Percentiles rank a stretch among this genome's conserved stretches.
Evolutionary conservation across 2,113 vertebrate genomes (phyloP).

Genomic region (Podocnemis expansa): DNA sequence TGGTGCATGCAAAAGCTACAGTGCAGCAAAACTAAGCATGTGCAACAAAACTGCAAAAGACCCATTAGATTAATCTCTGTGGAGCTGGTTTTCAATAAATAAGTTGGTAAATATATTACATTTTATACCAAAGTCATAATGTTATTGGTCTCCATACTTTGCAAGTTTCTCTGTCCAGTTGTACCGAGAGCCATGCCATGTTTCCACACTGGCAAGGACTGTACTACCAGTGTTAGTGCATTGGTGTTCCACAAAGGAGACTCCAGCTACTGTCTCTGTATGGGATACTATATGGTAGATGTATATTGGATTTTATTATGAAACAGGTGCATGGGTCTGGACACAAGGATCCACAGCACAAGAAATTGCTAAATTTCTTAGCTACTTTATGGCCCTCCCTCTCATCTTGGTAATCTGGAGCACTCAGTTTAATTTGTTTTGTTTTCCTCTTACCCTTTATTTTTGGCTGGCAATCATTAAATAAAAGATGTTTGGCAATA

Average conservation of each 20-base stretch:
- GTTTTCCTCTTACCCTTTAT: neutral
- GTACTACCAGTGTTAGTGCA: neutral
- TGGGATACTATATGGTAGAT: neutral
- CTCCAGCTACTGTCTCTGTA: neutral
- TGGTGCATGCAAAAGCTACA: conserved; percentile 22
- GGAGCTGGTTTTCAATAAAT: neutral
- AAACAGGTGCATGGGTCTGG: accelerated
- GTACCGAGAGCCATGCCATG: neutral
- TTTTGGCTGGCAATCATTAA: neutral
- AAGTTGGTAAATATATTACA: neutral
- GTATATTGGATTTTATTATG: neutral
- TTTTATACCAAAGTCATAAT: neutral
- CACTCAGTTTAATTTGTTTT: neutral
- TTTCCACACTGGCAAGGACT: neutral
- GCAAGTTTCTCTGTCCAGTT: neutral
- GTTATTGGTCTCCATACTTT: neutral
- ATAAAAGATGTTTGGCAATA: neutral
- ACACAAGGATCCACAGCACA: neutral
- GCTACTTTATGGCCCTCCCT: neutral
- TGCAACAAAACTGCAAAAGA: neutral
- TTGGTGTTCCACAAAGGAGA: neutral
- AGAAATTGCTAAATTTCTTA: neutral
- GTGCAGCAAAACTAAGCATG: neutral
- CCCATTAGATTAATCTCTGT: neutral
- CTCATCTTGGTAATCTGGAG: neutral